Base-by-base conservation (phyloP, 1,140 invertebrate species). In the Cherax quadricarinatus region DNA sequence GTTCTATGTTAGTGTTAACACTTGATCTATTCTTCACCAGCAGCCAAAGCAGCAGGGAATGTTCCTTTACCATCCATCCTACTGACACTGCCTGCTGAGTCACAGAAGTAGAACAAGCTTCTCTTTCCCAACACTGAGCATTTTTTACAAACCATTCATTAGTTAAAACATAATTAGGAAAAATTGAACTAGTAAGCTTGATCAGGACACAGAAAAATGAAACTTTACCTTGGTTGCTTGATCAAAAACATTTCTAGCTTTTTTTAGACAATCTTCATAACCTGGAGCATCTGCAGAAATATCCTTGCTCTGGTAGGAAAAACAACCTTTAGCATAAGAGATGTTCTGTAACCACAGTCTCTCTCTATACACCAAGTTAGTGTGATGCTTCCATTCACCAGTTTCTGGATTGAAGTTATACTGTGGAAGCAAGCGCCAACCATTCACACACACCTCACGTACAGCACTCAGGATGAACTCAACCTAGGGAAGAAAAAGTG, bases 401-500 rank as follows among this genome's bases (percentile, higher is more conserved):
- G 97, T 98, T 94, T 98, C 97, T 6, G 97, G 96, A 95, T 98
- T 98, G 16, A 98, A 96, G 10, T 96, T 96, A 94, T 99, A 99
- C 94, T 98, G 97, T 0, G 98, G 98, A 78, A 99, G 94, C 57
- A 99, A 96, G 94, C 98, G 98, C 97, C 98, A 98, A 0, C 97
- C 98, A 95, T 98, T 97, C 1, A 97, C 97, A 0, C 98, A 98
- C 0, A 98, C 97, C 96, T 98, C 97, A 95, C 97, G 97, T 16
- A 99, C 95, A 0, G 98, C 97, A 95, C 98, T 97, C 85, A 98
- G 95, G 1, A 98, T 96, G 95, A 98, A 98, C 14, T 97, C 96
- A 9, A 98, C 95, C 95, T 98, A 70, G 3, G 4, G 41, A 78
- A 84, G 57, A 90, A 62, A 49, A 41, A 57, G 12, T 51, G 10